A percentile compares a stretch with the other conserved stretches of the same genome.
phyloP scores from a whole-genome alignment of 2,888 invertebrate species.

The Hetaerina titia region DNA sequence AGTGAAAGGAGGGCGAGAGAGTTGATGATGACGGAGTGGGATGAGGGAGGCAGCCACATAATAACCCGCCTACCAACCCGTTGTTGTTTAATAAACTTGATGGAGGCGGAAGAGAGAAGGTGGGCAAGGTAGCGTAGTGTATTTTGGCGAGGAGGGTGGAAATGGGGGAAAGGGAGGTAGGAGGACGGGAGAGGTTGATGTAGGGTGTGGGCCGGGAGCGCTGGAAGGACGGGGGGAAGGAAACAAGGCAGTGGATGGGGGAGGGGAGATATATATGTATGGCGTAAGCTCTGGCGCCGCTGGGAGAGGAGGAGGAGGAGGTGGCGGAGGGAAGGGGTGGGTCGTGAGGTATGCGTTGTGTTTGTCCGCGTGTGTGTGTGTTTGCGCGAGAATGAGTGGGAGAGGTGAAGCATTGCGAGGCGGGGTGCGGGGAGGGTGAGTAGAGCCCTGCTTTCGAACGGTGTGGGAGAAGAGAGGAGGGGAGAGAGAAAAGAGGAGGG shows the following conservation, averaged over 20 bases:
- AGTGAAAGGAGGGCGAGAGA: slow-evolving; percentile 42
- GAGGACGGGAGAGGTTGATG: background rate
- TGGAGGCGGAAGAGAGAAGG: slow-evolving; percentile 51
- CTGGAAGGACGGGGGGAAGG: background rate
- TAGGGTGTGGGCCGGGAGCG: background rate
- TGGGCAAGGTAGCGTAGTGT: slow-evolving; percentile 43
- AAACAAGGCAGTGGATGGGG: no score
- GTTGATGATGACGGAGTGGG: background rate
- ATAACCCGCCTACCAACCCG: slow-evolving; percentile 54
- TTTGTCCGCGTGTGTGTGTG: background rate
- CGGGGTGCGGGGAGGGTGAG: background rate
- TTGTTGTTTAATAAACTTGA: slow-evolving; percentile 57
- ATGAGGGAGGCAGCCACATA: slow-evolving; percentile 39
- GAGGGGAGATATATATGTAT: background rate
- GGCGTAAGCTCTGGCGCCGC: background rate
- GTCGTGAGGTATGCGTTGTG: background rate
- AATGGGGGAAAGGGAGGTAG: background rate
- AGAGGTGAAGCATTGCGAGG: slow-evolving; percentile 19
- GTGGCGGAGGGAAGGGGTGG: background rate
- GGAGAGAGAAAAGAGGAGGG: background rate
- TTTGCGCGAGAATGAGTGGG: slow-evolving; percentile 27
- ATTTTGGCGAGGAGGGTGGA: background rate
- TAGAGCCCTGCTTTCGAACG: background rate
- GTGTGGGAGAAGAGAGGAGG: background rate
- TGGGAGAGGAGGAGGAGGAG: background rate